These are phyloP conservation scores for Nyctalus aviator DNA, from an alignment of 2,797 vertebrate species.

Conservation along the genomic window DNA sequence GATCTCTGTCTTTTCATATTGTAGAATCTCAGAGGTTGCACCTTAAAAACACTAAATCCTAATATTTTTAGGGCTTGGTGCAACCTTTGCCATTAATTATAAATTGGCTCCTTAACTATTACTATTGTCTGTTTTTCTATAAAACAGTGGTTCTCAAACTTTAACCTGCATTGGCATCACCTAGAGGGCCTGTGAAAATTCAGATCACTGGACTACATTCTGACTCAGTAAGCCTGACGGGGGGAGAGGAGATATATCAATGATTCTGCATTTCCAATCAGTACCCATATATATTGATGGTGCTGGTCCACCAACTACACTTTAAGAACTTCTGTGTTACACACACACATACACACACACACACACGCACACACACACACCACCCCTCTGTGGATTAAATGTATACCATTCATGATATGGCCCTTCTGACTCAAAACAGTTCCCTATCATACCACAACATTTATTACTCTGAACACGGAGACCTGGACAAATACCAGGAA, in stretches of 20 bases:
- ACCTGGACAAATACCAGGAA: neutral
- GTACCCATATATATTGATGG: neutral
- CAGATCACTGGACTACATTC: neutral
- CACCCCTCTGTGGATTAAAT: neutral
- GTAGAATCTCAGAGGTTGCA: neutral
- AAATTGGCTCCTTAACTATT: neutral
- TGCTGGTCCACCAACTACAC: accelerated
- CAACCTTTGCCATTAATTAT: neutral
- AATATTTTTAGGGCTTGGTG: neutral
- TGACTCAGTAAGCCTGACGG: neutral
- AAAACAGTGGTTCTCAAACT: neutral
- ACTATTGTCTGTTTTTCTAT: neutral
- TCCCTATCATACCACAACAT: neutral
- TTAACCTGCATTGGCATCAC: neutral
- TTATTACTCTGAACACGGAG: neutral
- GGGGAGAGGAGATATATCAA: accelerated
- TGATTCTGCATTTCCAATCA: neutral
- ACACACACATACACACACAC: neutral
- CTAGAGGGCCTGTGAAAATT: neutral
- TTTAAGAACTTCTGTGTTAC: neutral
- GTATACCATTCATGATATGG: neutral
- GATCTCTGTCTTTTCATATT: neutral
- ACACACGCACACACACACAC: neutral
- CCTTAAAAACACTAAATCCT: neutral
- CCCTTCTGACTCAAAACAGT: neutral